Evolutionary conservation across 1,140 invertebrate genomes (phyloP), one percentile per base, ranked within the genome.

Genomic region (Macrostomum lignano): DNA sequence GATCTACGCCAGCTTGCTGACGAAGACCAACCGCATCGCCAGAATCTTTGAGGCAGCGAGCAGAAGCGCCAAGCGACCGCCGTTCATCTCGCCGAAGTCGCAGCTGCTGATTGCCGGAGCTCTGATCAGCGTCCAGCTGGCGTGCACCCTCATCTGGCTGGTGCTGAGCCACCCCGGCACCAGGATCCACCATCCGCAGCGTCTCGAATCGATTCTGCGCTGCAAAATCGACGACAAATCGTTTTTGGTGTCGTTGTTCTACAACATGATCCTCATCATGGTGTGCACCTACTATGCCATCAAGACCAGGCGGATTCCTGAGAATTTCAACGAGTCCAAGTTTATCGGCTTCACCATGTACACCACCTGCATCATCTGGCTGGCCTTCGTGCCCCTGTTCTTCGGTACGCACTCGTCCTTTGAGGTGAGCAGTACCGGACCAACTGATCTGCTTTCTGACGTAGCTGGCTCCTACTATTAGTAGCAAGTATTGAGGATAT

Each of bases 291-390:
- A 71, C 13, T 74, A 73, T 47, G 71, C 71, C 17, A 62, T 74
- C 38, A 71, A 71, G 48, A 73, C 71, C 3, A 65, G 79, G 35
- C 82, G 81, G 59, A 84, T 84, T 39, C 79, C 79, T 0, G 79
- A 84, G 58, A 76, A 75, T 13, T 88, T 84, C 58, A 84, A 86
- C 52, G 79, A 88, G 58, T 79, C 75, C 40, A 82, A 84, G 20
- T 68, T 68, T 57, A 84, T 86, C 45, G 79, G 79, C 38, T 84
- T 86, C 58, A 78, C 78, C 9, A 86, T 86, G 78, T 91, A 91
- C 54, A 86, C 79, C 2, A 72, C 70, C 2, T 69, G 70, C 41
- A 65, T 74, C 14, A 61, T 73, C n/a, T 73, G 71, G 71, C 47
- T 73, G 21, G 68, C 69, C 6, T 73, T 72, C 43, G 64, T 71